phyloP scores from a whole-genome alignment of 2,888 invertebrate genomes.

The Zootermopsis nevadensis region DNA sequence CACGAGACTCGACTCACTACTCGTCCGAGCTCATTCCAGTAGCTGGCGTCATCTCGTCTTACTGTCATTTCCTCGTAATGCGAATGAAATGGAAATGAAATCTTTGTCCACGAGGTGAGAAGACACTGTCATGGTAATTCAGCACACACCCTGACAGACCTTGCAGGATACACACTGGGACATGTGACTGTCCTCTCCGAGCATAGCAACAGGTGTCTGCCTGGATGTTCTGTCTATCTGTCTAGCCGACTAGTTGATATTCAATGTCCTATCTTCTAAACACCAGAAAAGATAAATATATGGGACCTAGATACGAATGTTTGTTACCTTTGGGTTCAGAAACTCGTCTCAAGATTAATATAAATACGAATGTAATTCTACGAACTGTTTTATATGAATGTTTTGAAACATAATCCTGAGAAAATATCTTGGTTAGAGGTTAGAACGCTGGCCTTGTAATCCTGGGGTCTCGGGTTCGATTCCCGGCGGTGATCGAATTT shows the following conservation, averaged over 20 bases:
- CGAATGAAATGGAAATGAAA: constrained; percentile 3
- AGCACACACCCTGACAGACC: background rate
- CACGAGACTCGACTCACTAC: background rate
- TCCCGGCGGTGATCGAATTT: too few relatives aligned
- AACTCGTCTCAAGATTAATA: too few relatives aligned
- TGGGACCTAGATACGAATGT: too few relatives aligned
- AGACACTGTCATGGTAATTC: constrained; percentile 13
- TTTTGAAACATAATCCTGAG: too few relatives aligned
- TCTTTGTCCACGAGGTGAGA: background rate
- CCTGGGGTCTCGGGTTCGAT: too few relatives aligned
- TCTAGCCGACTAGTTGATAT: too few relatives aligned
- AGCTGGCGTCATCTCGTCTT: background rate
- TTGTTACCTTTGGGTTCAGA: too few relatives aligned
- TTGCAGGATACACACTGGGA: background rate
- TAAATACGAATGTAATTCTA: too few relatives aligned
- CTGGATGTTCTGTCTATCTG: background rate
- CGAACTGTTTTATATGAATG: too few relatives aligned
- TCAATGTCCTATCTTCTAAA: background rate
- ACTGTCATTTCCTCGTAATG: background rate
- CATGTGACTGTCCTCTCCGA: background rate
- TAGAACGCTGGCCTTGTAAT: too few relatives aligned
- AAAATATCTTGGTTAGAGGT: too few relatives aligned
- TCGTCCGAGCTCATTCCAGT: background rate
- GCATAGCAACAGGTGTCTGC: background rate
- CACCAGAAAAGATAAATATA: too few relatives aligned